Evolutionary conservation across 2,888 invertebrate species (phyloP), one percentile per base, ranked within the genome.

Genomic region (Habroteleia sp.): DNA sequence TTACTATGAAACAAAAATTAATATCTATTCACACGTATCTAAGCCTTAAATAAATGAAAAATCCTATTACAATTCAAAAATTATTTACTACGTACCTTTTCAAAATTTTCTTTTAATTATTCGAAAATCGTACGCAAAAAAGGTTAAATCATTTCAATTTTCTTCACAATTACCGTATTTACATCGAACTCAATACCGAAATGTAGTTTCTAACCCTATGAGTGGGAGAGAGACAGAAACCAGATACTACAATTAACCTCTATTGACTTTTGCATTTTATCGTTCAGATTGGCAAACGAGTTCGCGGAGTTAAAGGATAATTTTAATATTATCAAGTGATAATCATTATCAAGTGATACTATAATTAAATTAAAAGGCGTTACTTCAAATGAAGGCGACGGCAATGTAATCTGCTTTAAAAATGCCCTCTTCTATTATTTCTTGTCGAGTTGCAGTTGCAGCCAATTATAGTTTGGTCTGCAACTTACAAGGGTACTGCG

Each of bases 401-500:
- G 8, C 7, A 42, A 29, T 46, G 44, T 25, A 48, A 72, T 56
- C 56, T 33, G 8, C 16, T 4, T 31, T 41, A 50, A 20, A 65
- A 50, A 37, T 48, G 48, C 27, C 41, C 27, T 13, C 16, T 44
- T 50, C 25, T 23, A 25, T 65, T 66, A 66, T 65, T 72, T 35
- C 31, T 42, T 4, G 25, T 33, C 7, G 46, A 62, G 62, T 63
- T 56, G 62, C 68, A 74, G 68, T 58, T 63, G 74, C 62, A 62
- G 41, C 54, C 66, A 68, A 74, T 74, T 73, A 65, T 60, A 44
- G 42, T 39, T 44, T 14, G 42, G 37, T 42, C 68, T 58, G 66
- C 62, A 68, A 48, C 41, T 56, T 48, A 42, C 58, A 68, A 74
- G 54, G 62, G 48, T 42, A 71, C 62, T 66, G 74, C 74, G 66